Evolutionary conservation across 2,888 invertebrate species (phyloP).

Genomic region (Prenolepis imparis): DNA sequence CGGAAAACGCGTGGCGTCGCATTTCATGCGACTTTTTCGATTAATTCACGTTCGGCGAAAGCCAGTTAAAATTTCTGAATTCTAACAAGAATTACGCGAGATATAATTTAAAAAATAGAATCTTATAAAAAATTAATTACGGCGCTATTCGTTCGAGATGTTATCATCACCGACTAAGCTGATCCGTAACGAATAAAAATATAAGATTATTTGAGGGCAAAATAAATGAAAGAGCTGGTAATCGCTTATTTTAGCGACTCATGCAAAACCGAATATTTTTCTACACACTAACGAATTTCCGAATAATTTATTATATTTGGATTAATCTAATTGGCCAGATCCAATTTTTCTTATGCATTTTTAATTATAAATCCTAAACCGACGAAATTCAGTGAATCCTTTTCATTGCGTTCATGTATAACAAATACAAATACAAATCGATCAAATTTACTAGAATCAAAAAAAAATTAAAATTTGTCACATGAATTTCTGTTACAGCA

Average conservation of each 20-base stretch:
- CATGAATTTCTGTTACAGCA: conserved; percentile 27
- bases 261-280: neutral
- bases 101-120: neutral
- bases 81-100: neutral
- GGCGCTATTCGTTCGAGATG: neutral
- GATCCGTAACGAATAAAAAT: neutral
- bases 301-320: conserved; percentile 4
- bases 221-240: neutral
- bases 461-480: neutral
- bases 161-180: neutral
- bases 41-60: neutral
- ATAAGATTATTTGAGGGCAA: neutral
- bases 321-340: neutral
- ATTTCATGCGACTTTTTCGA: too few relatives aligned
- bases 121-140: neutral
- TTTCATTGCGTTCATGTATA: neutral
- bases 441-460: neutral
- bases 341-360: neutral
- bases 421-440: neutral
- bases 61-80: neutral
- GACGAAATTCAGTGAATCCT: neutral
- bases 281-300: neutral
- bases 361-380: neutral
- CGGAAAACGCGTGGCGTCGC: neutral
- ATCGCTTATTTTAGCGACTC: neutral